A percentile compares a stretch with the other conserved stretches of the same genome.
Conservation (phyloP, 2,797 vertebrate species). For the Acanthornis magna region DNA sequence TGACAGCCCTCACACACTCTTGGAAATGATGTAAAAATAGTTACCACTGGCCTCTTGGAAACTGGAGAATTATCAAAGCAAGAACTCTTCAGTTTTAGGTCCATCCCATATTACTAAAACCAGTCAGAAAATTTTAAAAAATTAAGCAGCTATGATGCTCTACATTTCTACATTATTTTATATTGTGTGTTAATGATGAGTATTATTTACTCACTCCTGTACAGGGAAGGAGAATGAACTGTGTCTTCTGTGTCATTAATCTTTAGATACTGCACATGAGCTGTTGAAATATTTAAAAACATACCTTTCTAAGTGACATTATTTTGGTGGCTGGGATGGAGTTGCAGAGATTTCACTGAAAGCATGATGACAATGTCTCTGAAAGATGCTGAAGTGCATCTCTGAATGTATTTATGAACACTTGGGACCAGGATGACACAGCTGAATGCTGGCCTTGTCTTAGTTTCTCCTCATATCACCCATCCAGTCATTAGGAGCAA, state of each 20-base stretch:
- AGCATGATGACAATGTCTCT: not conserved
- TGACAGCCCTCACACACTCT: accelerated
- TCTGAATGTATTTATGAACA: not conserved
- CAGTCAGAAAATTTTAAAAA: not conserved
- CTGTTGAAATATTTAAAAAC: constrained; percentile 12
- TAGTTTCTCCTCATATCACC: not conserved
- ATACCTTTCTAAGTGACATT: not conserved
- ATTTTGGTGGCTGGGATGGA: constrained; percentile 6
- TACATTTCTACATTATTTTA: not conserved
- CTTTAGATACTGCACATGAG: not conserved
- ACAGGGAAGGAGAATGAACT: not conserved
- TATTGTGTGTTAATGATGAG: not conserved
- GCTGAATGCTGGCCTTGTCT: not conserved
- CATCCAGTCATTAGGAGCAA: not conserved
- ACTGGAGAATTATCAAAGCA: not conserved
- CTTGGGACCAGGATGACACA: not conserved
- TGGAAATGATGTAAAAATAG: not conserved
- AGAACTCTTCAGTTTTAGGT: not conserved
- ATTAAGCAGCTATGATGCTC: not conserved
- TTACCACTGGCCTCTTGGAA: not conserved
- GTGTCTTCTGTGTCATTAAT: not conserved
- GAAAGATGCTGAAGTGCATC: not conserved
- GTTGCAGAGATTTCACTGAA: not conserved
- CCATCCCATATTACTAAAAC: not conserved
- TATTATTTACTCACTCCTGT: not conserved